phyloP scores from a whole-genome alignment of 2,797 vertebrate genomes.

The Hydrophis major region DNA sequence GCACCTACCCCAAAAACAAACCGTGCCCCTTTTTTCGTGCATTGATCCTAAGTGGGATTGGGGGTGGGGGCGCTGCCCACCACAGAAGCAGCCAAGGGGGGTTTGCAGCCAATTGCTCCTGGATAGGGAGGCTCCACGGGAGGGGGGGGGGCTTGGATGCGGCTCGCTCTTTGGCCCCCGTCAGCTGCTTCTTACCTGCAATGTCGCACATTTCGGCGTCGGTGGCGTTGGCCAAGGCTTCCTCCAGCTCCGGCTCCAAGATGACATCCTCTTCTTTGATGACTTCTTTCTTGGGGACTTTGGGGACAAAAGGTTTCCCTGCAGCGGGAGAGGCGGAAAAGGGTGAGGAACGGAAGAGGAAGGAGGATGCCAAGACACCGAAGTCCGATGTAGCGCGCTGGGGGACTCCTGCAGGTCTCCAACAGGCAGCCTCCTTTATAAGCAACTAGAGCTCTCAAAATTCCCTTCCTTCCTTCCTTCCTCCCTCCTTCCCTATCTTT shows the following conservation, averaged over 20 bases:
- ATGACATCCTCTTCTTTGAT: slow-evolving; percentile 84
- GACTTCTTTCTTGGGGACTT: slow-evolving; percentile 74
- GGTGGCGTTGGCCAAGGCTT: slow-evolving; percentile 87
- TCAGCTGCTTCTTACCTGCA: slow-evolving; percentile 74
- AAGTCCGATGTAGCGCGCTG: background rate
- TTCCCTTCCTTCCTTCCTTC: background rate
- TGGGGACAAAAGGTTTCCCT: slow-evolving; percentile 88
- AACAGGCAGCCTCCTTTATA: background rate
- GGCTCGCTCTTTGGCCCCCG: background rate
- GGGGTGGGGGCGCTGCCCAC: background rate
- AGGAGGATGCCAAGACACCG: background rate
- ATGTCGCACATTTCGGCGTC: slow-evolving; percentile 98
- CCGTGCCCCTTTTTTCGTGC: background rate
- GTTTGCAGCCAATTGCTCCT: background rate
- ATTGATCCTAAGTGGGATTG: background rate
- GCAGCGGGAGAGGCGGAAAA: background rate
- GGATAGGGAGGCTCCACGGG: background rate
- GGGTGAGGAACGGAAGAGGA: background rate
- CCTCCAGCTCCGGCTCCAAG: slow-evolving; percentile 92
- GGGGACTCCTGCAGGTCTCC: background rate
- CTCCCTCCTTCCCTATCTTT: background rate
- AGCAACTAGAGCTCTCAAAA: background rate
- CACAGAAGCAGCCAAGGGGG: background rate
- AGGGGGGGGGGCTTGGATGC: background rate
- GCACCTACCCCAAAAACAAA: background rate